Percentiles rank a stretch among this genome's conserved stretches.
Conservation (phyloP, 2,888 invertebrate species). For the Deilephila porcellus region DNA sequence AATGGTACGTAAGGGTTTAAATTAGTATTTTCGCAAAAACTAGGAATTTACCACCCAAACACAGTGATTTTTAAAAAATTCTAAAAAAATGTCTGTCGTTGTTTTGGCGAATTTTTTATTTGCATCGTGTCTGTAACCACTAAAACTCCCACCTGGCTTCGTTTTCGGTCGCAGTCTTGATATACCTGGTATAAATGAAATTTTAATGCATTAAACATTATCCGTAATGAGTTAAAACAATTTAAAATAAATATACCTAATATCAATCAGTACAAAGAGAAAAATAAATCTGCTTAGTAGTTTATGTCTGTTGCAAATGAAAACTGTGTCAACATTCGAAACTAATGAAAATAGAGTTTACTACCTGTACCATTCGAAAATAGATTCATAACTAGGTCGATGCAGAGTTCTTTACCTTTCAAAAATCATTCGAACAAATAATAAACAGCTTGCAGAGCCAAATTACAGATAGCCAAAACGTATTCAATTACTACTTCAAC, state of each 20-base stretch:
- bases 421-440: not conserved
- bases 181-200: not conserved
- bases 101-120: too few relatives aligned
- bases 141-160: too few relatives aligned
- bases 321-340: conserved; percentile 65
- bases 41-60: too few relatives aligned
- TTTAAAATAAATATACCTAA: not conserved
- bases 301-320: conserved; percentile 35
- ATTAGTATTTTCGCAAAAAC: too few relatives aligned
- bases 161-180: too few relatives aligned
- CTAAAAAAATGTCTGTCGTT: too few relatives aligned
- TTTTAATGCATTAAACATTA: not conserved
- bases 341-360: conserved; percentile 66
- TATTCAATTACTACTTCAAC: not conserved
- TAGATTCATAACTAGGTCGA: conserved; percentile 58
- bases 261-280: conserved; percentile 24
- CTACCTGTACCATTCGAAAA: conserved; percentile 59
- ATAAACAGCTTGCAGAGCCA: too few relatives aligned
- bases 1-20: too few relatives aligned
- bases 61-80: too few relatives aligned
- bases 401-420: conserved; percentile 39
- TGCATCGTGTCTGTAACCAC: too few relatives aligned
- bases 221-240: not conserved
- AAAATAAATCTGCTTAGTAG: not conserved
- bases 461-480: not conserved